A percentile compares a stretch with the other conserved stretches of the same genome.
phyloP scores from a whole-genome alignment of 2,888 invertebrate species.

The Caenorhabditis sp. region DNA sequence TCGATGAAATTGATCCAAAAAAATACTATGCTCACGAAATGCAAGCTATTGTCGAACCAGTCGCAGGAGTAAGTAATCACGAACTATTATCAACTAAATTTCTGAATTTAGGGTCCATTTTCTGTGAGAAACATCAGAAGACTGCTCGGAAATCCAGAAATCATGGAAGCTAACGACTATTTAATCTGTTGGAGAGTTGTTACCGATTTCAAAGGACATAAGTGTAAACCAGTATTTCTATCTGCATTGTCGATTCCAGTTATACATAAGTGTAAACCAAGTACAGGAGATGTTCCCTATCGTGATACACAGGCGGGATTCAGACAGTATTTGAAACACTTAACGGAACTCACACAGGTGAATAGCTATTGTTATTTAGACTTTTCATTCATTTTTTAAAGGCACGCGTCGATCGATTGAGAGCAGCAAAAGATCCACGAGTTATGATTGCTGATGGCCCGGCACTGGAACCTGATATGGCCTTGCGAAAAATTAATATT shows the following conservation, averaged over 20 bases:
- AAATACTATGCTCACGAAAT: too few species aligned
- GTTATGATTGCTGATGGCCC: conserved; percentile 19
- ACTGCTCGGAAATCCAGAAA: neutral
- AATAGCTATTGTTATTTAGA: conserved; percentile 17
- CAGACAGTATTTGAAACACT: neutral
- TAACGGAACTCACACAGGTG: neutral
- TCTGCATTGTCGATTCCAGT: too few species aligned
- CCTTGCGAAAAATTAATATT: conserved; percentile 7
- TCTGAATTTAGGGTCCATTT: conserved; percentile 19
- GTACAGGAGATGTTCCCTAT: too few species aligned
- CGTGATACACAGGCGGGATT: neutral
- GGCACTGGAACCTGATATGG: conserved; percentile 13
- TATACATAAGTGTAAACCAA: too few species aligned
- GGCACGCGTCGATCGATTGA: conserved; percentile 12
- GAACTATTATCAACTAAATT: too few species aligned
- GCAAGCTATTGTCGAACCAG: conserved; percentile 8
- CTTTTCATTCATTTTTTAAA: too few species aligned
- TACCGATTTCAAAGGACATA: conserved; percentile 11
- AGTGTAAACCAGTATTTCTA: neutral
- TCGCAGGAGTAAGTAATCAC: conserved; percentile 19
- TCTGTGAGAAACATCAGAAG: neutral
- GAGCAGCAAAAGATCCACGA: conserved; percentile 19
- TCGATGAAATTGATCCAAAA: too few species aligned
- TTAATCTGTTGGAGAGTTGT: conserved; percentile 24
- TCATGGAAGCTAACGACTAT: neutral